Evolutionary conservation across 1,140 invertebrate species (phyloP).

Genomic region (Tribolium madens): DNA sequence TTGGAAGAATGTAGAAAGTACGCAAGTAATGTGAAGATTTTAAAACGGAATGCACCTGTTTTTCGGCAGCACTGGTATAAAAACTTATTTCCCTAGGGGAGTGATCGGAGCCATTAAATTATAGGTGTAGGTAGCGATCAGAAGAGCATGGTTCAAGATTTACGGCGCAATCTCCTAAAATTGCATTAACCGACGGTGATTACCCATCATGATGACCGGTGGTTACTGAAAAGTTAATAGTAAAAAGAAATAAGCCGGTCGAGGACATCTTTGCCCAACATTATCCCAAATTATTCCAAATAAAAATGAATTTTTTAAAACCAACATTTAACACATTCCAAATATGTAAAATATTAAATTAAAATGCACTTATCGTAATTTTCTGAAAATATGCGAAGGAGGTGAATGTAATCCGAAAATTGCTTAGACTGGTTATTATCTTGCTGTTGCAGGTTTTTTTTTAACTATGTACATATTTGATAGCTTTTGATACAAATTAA

Average conservation of each 20-base stretch:
- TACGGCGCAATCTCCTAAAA: slow-evolving; percentile 53
- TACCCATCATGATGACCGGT: slow-evolving; percentile 45
- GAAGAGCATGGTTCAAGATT: slow-evolving; percentile 46
- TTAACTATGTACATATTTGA: too few relatives aligned
- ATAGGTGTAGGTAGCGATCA: slow-evolving; percentile 52
- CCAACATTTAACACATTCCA: not conserved
- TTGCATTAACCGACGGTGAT: slow-evolving; percentile 50
- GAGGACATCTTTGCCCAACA: slow-evolving; percentile 17
- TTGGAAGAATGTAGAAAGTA: too few relatives aligned
- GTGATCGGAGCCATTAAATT: slow-evolving; percentile 51
- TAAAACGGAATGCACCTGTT: slow-evolving; percentile 39
- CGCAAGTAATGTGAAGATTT: slow-evolving; percentile 16
- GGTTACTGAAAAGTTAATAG: slow-evolving; percentile 46
- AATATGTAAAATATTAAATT: not conserved
- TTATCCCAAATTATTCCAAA: slow-evolving; percentile 7
- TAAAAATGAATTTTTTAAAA: not conserved
- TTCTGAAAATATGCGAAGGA: not conserved
- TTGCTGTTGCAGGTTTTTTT: too few relatives aligned
- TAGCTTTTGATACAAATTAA: too few relatives aligned
- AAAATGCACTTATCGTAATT: not conserved
- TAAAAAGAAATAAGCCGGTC: slow-evolving; percentile 20
- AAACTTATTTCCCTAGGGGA: slow-evolving; percentile 52
- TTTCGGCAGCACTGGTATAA: slow-evolving; percentile 43
- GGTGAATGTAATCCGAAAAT: not conserved
- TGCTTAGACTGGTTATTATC: not conserved